phyloP scores from a whole-genome alignment of 2,797 vertebrate genomes.

The Acropternis orthonyx region DNA sequence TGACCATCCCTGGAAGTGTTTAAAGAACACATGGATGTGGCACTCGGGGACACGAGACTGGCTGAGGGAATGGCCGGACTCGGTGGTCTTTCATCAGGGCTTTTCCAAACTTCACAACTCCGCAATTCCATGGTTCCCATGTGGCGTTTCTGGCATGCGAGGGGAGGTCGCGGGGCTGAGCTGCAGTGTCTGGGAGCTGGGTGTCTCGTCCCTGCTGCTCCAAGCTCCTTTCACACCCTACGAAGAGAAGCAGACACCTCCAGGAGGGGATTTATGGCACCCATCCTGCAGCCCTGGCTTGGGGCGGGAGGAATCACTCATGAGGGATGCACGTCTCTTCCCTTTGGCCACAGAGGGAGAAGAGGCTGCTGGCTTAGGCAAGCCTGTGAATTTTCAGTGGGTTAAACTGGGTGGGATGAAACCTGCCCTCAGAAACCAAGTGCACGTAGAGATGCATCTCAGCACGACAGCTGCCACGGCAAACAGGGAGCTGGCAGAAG shows the following conservation, averaged over 20 bases:
- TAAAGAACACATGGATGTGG: neutral
- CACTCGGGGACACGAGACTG: neutral
- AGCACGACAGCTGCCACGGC: neutral
- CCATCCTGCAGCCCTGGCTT: neutral
- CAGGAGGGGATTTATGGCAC: neutral
- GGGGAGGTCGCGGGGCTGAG: neutral
- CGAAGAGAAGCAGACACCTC: neutral
- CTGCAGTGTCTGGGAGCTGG: neutral
- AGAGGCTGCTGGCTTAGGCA: neutral
- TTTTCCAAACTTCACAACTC: neutral
- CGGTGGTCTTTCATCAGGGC: neutral
- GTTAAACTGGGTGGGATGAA: neutral
- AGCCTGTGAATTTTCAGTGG: neutral
- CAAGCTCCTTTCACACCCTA: neutral
- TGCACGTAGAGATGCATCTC: neutral
- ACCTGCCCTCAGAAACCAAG: neutral
- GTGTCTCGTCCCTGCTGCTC: neutral
- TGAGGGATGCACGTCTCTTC: neutral
- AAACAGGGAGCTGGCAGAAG: neutral
- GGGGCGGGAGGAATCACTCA: neutral
- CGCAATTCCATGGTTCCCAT: neutral
- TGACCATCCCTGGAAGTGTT: neutral
- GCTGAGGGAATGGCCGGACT: rapidly evolving
- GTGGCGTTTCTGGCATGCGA: no score
- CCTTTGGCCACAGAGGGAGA: neutral